Evolutionary conservation across 1,140 invertebrate genomes (phyloP).

Genomic region (Pogonomyrmex californicus): DNA sequence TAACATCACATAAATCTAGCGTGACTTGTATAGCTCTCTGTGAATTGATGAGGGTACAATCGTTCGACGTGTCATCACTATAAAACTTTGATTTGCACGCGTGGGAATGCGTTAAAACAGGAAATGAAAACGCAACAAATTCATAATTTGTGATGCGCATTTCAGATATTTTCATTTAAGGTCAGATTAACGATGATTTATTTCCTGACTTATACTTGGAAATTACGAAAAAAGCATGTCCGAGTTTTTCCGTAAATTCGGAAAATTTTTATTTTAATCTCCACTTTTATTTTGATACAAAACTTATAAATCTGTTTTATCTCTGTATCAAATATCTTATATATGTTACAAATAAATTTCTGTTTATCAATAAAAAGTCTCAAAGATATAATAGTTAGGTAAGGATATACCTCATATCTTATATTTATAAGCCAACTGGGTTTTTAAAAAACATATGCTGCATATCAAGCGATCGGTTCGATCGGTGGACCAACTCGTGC

Average conservation of each 20-base stretch:
- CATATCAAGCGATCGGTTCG: conserved; percentile 41
- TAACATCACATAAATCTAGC: conserved; percentile 52
- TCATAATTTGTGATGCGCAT: background rate
- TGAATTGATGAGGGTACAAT: conserved; percentile 41
- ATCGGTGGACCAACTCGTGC: conserved; percentile 40
- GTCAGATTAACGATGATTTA: background rate
- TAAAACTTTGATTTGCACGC: conserved; percentile 27
- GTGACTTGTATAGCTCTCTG: conserved; percentile 17
- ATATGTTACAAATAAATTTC: background rate
- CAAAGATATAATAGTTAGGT: background rate
- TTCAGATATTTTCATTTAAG: background rate
- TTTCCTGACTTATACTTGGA: too few relatives aligned
- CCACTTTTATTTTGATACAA: background rate
- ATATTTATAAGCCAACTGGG: background rate
- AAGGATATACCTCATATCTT: background rate
- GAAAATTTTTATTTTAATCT: background rate
- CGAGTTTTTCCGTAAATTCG: background rate
- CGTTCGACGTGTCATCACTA: conserved; percentile 21
- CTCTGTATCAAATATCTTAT: background rate
- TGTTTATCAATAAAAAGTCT: background rate
- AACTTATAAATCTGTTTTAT: background rate
- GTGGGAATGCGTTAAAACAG: background rate
- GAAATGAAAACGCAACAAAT: background rate
- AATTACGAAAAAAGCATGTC: background rate
- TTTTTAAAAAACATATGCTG: conserved; percentile 21